Percentiles rank a stretch among this genome's conserved stretches.
Evolutionary conservation across 2,797 vertebrate species (phyloP).

Genomic region (Monodelphis domestica): DNA sequence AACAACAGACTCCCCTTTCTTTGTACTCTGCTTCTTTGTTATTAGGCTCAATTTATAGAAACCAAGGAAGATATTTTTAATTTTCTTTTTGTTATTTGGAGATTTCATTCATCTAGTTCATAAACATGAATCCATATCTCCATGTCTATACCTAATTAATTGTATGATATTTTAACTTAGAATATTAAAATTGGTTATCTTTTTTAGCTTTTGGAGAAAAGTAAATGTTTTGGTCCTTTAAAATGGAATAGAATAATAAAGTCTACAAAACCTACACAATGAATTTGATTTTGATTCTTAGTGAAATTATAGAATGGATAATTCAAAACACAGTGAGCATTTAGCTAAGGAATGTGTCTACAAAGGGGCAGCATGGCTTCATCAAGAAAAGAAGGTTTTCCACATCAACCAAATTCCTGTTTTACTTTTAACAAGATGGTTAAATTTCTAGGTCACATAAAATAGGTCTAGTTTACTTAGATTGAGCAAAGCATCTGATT

Average conservation of each 20-base stretch:
- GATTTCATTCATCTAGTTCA: slow-evolving; percentile 19
- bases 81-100: slow-evolving; percentile 20
- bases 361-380: neutral
- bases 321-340: neutral
- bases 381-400: neutral
- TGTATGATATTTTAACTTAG: slow-evolving; percentile 27
- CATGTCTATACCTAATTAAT: slow-evolving; percentile 24
- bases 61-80: slow-evolving; percentile 31
- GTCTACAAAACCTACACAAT: neutral
- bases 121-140: neutral
- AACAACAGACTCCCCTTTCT: slow-evolving; percentile 63
- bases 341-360: neutral
- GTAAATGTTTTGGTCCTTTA: neutral
- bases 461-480: neutral
- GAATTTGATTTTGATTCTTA: neutral
- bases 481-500: neutral
- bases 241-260: neutral
- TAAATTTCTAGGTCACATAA: neutral
- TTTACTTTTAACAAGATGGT: neutral
- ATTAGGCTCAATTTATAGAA: slow-evolving; percentile 10
- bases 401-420: neutral
- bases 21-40: slow-evolving; percentile 62
- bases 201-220: neutral
- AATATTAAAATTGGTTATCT: slow-evolving; percentile 15
- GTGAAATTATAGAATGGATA: neutral